Evolutionary conservation across 2,888 invertebrate genomes (phyloP).

Genomic region (Meiosimyza decipiens): DNA sequence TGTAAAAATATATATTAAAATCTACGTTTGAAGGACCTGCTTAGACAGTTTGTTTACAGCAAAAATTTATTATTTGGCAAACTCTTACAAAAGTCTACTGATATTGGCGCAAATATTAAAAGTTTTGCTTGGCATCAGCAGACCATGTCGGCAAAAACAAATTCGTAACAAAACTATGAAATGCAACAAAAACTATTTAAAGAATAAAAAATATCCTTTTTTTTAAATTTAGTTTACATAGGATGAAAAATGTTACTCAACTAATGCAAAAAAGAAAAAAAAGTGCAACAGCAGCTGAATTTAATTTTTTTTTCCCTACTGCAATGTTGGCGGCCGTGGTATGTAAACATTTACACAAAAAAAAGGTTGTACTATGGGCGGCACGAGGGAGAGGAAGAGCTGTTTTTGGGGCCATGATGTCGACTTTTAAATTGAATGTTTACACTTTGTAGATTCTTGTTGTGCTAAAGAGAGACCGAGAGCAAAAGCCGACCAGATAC

Average conservation of each 20-base stretch:
- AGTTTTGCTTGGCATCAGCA: background rate
- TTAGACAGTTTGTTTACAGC: no score
- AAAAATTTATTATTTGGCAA: no score
- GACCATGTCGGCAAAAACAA: conserved; percentile 13
- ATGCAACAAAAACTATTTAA: background rate
- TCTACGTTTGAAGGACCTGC: no score
- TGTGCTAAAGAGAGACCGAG: no score
- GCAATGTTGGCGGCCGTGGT: conserved; percentile 1
- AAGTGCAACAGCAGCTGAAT: conserved; percentile 24
- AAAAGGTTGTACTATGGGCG: no score
- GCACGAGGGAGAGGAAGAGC: background rate
- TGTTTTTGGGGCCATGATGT: background rate
- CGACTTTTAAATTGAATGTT: conserved; percentile 27
- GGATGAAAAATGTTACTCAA: background rate
- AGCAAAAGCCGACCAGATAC: background rate
- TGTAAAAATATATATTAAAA: no score
- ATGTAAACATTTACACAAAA: conserved; percentile 8
- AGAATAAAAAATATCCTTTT: background rate
- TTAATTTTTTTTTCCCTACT: conserved; percentile 1
- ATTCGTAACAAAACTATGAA: background rate
- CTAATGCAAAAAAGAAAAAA: background rate
- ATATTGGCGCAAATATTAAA: background rate
- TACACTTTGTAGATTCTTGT: conserved; percentile 13
- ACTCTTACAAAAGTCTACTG: no score
- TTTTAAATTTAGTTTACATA: conserved; percentile 6